phyloP scores from a whole-genome alignment of 2,113 vertebrate species.

The Prionailurus viverrinus region DNA sequence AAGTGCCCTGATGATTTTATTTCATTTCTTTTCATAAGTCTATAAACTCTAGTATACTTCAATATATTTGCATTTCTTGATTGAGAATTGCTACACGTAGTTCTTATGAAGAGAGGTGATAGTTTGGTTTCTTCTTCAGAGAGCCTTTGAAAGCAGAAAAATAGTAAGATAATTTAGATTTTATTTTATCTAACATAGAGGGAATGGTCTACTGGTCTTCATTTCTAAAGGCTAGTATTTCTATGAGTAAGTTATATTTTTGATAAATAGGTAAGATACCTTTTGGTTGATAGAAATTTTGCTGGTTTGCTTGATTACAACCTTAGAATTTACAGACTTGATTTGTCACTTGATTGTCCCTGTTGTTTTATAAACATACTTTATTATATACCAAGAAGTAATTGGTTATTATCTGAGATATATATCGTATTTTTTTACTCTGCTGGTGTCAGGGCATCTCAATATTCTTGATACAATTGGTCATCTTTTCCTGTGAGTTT shows the following conservation, averaged over 20 bases:
- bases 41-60: not conserved
- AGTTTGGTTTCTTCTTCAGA: not conserved
- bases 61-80: not conserved
- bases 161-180: conserved; percentile 1
- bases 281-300: conserved; percentile 38
- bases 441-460: not conserved
- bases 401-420: not conserved
- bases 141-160: not conserved
- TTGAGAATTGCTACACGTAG: not conserved
- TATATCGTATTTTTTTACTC: not conserved
- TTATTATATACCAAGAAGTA: not conserved
- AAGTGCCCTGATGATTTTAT: not conserved
- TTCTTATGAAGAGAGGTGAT: not conserved
- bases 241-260: not conserved
- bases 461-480: not conserved
- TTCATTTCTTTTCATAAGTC: not conserved
- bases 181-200: not conserved
- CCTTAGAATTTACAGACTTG: not conserved
- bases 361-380: not conserved
- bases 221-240: conserved; percentile 20
- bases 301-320: not conserved
- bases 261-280: not conserved
- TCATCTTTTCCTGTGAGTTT: conserved; percentile 24
- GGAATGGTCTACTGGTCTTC: not conserved
- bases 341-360: not conserved